Percentiles rank a stretch among this genome's conserved stretches.
phyloP scores from a whole-genome alignment of 1,140 invertebrate species.

The Conus ventricosus region DNA sequence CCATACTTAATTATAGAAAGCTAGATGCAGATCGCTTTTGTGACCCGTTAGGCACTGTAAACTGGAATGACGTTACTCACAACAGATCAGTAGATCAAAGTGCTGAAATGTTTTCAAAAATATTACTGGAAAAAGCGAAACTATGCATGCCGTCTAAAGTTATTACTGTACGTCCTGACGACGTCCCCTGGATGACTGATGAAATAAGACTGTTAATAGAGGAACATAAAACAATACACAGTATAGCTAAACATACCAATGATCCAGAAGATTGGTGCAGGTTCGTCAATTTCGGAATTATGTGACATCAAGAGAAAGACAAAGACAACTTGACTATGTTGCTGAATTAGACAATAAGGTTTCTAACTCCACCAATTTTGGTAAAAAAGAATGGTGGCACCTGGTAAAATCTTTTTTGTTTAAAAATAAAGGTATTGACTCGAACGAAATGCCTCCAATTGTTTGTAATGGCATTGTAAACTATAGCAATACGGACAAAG shows the following conservation, averaged over 20 bases:
- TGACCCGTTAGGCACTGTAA: no score
- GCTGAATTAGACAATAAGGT: no score
- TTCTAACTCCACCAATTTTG: background rate
- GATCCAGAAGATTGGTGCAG: no score
- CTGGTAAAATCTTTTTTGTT: background rate
- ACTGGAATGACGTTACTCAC: no score
- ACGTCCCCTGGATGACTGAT: background rate
- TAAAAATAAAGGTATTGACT: background rate
- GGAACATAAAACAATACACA: background rate
- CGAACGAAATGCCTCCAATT: background rate
- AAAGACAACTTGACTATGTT: no score
- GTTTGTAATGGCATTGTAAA: background rate
- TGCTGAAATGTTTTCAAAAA: no score
- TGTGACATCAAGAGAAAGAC: no score
- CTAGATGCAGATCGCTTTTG: background rate
- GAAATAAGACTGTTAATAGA: slow-evolving; percentile 5
- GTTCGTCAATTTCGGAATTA: no score
- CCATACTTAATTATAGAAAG: background rate
- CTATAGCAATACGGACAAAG: background rate
- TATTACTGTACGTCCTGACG: background rate
- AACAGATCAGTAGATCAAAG: no score
- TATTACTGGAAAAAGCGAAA: background rate
- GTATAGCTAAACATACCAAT: no score
- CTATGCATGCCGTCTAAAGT: background rate
- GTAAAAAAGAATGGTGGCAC: background rate